Evolutionary conservation across 2,113 vertebrate genomes (phyloP).

Genomic region (Hippocampus mohnikei): DNA sequence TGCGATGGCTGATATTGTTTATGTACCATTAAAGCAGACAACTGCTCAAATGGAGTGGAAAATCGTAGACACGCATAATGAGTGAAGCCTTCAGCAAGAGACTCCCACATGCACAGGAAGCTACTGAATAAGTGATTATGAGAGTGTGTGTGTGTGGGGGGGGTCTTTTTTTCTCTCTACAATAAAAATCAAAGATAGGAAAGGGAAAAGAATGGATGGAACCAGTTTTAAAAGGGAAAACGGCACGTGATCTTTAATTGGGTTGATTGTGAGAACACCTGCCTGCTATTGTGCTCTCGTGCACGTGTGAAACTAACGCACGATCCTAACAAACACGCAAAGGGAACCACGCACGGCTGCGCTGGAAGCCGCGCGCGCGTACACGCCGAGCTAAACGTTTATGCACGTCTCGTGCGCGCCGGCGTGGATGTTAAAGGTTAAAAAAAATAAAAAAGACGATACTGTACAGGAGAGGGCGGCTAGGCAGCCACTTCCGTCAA

Average conservation of each 20-base stretch:
- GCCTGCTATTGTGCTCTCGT: slow-evolving; percentile 20
- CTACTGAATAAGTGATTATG: slow-evolving; percentile 44
- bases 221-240: neutral
- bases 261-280: slow-evolving; percentile 34
- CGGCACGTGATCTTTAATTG: neutral
- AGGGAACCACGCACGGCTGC: slow-evolving; percentile 10
- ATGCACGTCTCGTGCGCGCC: neutral
- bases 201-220: neutral
- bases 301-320: neutral
- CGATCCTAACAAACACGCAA: neutral
- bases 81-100: slow-evolving; percentile 18
- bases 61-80: slow-evolving; percentile 8
- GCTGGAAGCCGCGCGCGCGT: neutral
- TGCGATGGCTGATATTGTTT: neutral
- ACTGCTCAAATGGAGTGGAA: slow-evolving; percentile 6
- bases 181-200: neutral
- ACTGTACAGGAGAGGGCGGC: slow-evolving; percentile 12
- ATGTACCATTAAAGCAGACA: slow-evolving; percentile 8
- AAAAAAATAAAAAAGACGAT: neutral
- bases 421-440: neutral
- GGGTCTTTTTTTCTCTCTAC: slow-evolving; percentile 7
- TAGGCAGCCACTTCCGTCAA: slow-evolving; percentile 45
- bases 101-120: slow-evolving; percentile 23
- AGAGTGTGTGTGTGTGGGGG: neutral
- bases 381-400: neutral